Conservation (phyloP, 1,140 invertebrate species). For the Plodia interpunctella region DNA sequence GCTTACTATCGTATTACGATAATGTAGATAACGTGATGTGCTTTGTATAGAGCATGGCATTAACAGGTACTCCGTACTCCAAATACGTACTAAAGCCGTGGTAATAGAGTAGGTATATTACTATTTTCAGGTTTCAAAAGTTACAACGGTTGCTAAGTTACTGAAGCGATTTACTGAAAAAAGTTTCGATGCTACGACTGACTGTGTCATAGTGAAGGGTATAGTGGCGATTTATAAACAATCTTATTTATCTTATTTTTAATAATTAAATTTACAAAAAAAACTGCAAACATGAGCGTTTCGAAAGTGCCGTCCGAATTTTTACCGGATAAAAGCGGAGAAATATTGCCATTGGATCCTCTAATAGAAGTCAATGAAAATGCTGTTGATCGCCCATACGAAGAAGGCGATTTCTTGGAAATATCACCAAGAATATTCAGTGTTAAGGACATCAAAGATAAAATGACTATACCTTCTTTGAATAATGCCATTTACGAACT, state of each 20-base stretch:
- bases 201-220: no score
- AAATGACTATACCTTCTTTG: constrained; percentile 49
- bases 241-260: no score
- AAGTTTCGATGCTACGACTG: neutral
- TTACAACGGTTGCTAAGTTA: constrained; percentile 1
- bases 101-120: no score
- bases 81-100: no score
- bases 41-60: no score
- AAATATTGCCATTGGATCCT: constrained; percentile 50
- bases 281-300: constrained; percentile 28
- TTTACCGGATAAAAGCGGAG: constrained; percentile 37
- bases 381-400: constrained; percentile 38
- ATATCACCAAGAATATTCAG: constrained; percentile 55
- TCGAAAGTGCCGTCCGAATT: constrained; percentile 33
- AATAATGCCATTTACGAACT: constrained; percentile 68
- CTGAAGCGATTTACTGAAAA: constrained; percentile 2
- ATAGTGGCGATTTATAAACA: no score
- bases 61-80: no score
- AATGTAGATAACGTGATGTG: no score
- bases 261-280: no score
- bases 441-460: constrained; percentile 42
- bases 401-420: constrained; percentile 52
- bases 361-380: constrained; percentile 62
- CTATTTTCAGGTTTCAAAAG: neutral
- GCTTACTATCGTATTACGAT: no score